Conservation (phyloP, 1,140 invertebrate species). For the Gonatopus flavifemur region DNA sequence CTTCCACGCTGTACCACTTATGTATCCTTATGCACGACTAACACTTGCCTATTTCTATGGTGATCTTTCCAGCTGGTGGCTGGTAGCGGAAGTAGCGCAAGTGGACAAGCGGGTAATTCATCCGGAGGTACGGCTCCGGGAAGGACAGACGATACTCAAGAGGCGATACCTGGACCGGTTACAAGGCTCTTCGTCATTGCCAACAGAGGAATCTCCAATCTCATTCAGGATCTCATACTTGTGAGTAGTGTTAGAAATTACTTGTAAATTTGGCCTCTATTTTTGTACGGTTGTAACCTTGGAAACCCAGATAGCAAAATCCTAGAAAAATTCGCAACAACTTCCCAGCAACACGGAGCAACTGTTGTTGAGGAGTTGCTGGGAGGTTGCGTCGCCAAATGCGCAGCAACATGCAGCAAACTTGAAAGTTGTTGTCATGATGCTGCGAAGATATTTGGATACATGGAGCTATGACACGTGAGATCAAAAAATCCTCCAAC, state of each 20-base stretch:
- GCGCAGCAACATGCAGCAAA: no score
- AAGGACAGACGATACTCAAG: constrained; percentile 64
- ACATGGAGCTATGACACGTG: no score
- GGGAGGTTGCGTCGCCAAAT: no score
- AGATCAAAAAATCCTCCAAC: no score
- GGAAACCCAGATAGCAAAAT: no score
- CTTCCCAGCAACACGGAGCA: no score
- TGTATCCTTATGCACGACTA: constrained; percentile 16
- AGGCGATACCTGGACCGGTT: constrained; percentile 81
- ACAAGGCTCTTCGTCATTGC: constrained; percentile 82
- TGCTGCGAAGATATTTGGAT: no score
- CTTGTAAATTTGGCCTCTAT: not conserved
- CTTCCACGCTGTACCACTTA: not conserved
- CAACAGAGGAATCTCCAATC: constrained; percentile 79
- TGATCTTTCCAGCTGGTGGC: constrained; percentile 69
- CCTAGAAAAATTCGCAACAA: no score
- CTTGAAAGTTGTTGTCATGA: no score
- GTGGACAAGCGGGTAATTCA: constrained; percentile 64
- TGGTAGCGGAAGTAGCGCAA: constrained; percentile 62
- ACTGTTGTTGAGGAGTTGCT: no score
- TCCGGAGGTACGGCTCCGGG: constrained; percentile 60
- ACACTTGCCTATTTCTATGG: constrained; percentile 6
- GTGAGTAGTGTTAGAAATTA: constrained; percentile 55
- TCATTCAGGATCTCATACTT: constrained; percentile 82
- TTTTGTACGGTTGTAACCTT: not conserved